These are phyloP conservation scores for Agelaius phoeniceus DNA, from an alignment of 2,113 vertebrate genomes.

Conservation along the genomic window DNA sequence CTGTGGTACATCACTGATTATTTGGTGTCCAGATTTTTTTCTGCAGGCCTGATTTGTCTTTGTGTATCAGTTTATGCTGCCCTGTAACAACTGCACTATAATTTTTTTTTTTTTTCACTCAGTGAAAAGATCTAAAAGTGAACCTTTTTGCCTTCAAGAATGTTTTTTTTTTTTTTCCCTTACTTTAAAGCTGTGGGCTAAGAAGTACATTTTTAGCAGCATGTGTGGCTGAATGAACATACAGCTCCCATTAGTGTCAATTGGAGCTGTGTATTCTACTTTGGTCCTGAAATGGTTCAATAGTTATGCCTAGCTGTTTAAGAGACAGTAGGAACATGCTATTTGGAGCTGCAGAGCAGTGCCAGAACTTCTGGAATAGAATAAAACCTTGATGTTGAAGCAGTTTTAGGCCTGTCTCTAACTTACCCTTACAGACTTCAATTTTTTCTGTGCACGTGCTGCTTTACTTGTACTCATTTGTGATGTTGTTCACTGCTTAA, in stretches of 20 bases:
- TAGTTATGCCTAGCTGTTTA: not conserved
- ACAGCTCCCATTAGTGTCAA: not conserved
- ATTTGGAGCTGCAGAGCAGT: not conserved
- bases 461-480: not conserved
- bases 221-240: slow-evolving; percentile 4
- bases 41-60: slow-evolving; percentile 4
- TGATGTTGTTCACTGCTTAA: not conserved
- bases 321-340: not conserved
- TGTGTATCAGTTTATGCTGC: not conserved
- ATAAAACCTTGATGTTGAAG: not conserved
- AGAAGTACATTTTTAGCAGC: not conserved
- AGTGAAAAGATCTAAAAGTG: not conserved
- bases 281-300: not conserved
- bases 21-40: slow-evolving; percentile 22
- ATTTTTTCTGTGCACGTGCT: not conserved
- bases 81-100: not conserved
- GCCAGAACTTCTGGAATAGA: not conserved
- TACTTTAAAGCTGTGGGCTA: not conserved
- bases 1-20: not conserved
- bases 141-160: not conserved
- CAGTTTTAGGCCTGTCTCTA: not conserved
- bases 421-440: not conserved
- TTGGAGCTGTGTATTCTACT: not conserved
- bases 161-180: not conserved
- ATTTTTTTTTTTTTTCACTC: not conserved